These are phyloP conservation scores for Patella ulyssiponensis DNA, from an alignment of 2,888 invertebrate species.

Conservation along the genomic window DNA sequence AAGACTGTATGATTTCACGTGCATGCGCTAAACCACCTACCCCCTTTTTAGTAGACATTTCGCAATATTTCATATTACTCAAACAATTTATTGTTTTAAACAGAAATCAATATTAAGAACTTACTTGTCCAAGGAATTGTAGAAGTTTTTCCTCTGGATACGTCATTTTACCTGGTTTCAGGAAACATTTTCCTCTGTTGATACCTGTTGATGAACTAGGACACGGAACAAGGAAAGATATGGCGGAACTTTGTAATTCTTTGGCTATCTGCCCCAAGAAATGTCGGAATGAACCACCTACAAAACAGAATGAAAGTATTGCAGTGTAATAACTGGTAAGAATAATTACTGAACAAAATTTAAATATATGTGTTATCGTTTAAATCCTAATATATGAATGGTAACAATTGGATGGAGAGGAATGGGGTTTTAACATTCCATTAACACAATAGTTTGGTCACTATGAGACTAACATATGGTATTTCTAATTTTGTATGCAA, in stretches of 20 bases:
- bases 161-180: conserved; percentile 69
- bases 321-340: too few relatives aligned
- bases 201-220: conserved; percentile 57
- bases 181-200: conserved; percentile 65
- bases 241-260: conserved; percentile 64
- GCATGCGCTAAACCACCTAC: too few relatives aligned
- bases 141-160: conserved; percentile 70
- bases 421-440: too few relatives aligned
- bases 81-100: background rate
- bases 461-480: too few relatives aligned
- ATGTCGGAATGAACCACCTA: conserved; percentile 72
- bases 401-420: too few relatives aligned
- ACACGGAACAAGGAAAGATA: conserved; percentile 65
- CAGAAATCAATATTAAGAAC: background rate
- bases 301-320: conserved; percentile 16
- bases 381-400: too few relatives aligned
- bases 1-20: too few relatives aligned
- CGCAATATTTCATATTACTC: background rate
- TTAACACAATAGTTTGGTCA: too few relatives aligned
- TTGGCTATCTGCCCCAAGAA: conserved; percentile 69
- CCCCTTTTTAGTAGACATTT: background rate
- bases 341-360: too few relatives aligned
- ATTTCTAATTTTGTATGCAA: too few relatives aligned
- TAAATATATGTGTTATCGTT: too few relatives aligned
- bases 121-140: conserved; percentile 69